Conservation (phyloP, 1,140 invertebrate species). For the Sipha flava region DNA sequence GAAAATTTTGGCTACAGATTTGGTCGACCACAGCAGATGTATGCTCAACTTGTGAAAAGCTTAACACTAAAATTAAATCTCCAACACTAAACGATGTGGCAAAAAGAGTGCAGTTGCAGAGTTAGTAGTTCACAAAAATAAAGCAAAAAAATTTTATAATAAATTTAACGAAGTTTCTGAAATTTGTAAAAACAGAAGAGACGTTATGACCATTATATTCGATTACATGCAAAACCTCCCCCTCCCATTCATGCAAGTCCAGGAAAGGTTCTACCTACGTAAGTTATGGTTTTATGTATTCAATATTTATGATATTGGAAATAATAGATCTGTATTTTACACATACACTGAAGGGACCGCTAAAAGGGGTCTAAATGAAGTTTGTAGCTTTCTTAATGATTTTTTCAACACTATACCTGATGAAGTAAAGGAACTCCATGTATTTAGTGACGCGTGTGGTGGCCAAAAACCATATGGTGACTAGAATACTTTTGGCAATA, state of each 20-base stretch:
- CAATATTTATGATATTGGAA: constrained; percentile 36
- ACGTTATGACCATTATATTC: not conserved
- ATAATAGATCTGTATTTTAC: constrained; percentile 37
- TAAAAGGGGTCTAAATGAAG: not conserved
- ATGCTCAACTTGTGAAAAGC: not conserved
- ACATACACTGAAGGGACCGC: constrained; percentile 36
- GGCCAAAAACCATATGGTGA: constrained; percentile 38
- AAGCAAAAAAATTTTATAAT: constrained; percentile 5
- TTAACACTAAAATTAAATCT: not conserved
- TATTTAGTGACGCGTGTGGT: not conserved
- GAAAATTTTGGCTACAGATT: not conserved
- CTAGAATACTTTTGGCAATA: constrained; percentile 37
- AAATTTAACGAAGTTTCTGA: not conserved
- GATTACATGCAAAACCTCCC: not conserved
- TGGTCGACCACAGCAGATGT: not conserved
- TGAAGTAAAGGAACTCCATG: not conserved
- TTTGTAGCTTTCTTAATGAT: not conserved
- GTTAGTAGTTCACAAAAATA: not conserved
- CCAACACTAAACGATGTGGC: not conserved
- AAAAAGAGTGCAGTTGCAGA: not conserved
- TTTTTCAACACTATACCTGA: not conserved
- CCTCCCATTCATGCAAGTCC: not conserved
- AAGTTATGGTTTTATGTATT: constrained; percentile 35
- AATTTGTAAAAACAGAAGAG: not conserved
- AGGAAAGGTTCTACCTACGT: constrained; percentile 35